Evolutionary conservation across 2,797 vertebrate genomes (phyloP).

Genomic region (Mustela erminea): DNA sequence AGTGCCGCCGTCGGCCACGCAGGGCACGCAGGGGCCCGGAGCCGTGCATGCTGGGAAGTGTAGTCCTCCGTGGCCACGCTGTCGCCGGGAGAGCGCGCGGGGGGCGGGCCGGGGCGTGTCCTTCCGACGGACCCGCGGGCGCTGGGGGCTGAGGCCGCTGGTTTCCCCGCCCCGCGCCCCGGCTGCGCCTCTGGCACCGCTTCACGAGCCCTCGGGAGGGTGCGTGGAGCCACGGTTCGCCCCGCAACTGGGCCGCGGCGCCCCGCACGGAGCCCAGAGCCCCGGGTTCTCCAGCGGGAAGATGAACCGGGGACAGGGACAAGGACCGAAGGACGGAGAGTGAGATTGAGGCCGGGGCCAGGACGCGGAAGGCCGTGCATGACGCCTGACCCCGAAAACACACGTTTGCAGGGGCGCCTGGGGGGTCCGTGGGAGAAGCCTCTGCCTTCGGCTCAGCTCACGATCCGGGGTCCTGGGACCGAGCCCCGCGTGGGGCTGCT

Average conservation of each 20-base stretch:
- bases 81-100: rapidly evolving
- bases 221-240: not conserved
- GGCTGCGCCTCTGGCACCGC: too few species aligned
- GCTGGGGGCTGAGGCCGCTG: rapidly evolving
- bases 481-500: too few species aligned
- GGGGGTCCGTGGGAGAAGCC: too few species aligned
- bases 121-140: rapidly evolving
- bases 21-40: rapidly evolving
- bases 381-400: not conserved
- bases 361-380: not conserved
- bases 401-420: not conserved
- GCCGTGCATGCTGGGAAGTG: not conserved
- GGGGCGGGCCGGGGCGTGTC: rapidly evolving
- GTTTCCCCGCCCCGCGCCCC: rapidly evolving
- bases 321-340: not conserved
- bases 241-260: not conserved
- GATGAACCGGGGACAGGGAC: not conserved
- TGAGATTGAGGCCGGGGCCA: too few species aligned
- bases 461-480: too few species aligned
- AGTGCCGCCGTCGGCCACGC: rapidly evolving
- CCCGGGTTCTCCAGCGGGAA: too few species aligned
- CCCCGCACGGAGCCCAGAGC: rapidly evolving
- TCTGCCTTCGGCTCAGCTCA: too few species aligned
- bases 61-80: not conserved
- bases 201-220: not conserved